Evolutionary conservation across 2,113 vertebrate species (phyloP), one percentile per base, ranked within the genome.

Genomic region (Rhinoptilus africanus): DNA sequence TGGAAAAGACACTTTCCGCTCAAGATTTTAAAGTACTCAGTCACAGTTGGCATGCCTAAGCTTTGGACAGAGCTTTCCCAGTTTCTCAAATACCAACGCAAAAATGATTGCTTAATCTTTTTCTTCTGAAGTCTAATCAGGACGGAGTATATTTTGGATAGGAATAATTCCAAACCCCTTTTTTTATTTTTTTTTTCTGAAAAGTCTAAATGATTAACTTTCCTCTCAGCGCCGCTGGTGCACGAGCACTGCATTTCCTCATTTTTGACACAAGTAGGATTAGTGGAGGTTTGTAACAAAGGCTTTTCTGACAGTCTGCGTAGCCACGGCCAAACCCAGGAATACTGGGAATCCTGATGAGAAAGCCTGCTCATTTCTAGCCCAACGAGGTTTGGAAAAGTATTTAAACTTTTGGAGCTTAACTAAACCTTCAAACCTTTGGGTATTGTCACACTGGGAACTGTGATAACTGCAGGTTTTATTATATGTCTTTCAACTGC

Each of bases 351-450:
- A 95, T 96, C 84, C 96, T 96, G 89, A 89, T 16, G 91, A 87
- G 80, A 88, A 85, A 92, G 73, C 34, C 78, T 73, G 35, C 84
- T 94, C 14, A 0, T 53, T 92, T 96, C 91, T 75, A 95, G 85
- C 95, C 97, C 92, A 34, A 91, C 2, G 94, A 97, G 97, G 84
- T 92, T 95, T 97, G 97, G 81, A 97, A 96, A 97, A 97, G 92
- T 97, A 97, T 92, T 97, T 96, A 97, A 95, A 97, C 95, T 97
- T 97, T 97, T 91, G 91, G 94, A 96, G 96, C 95, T 97, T 97
- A 97, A 97, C 96, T 97, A 97, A 97, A 97, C 96, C 92, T 91
- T 92, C 85, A 90, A 85, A 96, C 97, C 95, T 96, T 95, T 91
- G 95, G 92, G 94, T 88, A 93, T 96, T 96, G 91, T 88, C 94